Evolutionary conservation across 2,113 vertebrate species (phyloP).

Genomic region (Uria aalge): DNA sequence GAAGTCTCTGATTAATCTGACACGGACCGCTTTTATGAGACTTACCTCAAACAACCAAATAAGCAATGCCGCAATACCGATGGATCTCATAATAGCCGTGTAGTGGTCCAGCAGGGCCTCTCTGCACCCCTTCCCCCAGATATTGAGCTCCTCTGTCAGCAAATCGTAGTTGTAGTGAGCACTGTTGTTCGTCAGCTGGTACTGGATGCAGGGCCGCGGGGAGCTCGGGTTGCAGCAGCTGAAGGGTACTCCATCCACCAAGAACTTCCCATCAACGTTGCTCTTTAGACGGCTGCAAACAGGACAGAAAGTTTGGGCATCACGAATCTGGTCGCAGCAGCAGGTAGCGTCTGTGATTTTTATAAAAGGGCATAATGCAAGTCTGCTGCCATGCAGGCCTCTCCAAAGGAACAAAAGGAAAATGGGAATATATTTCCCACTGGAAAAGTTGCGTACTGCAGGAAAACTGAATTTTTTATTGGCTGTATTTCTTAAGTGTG

Average conservation of each 20-base stretch:
- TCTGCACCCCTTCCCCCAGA: conserved; percentile 84
- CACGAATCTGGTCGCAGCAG: background rate
- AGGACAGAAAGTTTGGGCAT: background rate
- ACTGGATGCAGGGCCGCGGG: conserved; percentile 86
- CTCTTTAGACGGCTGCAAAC: conserved; percentile 79
- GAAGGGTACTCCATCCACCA: conserved; percentile 85
- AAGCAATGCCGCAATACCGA: conserved; percentile 79
- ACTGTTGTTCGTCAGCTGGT: conserved; percentile 83
- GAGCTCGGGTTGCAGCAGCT: conserved; percentile 87
- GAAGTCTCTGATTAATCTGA: background rate
- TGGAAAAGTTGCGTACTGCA: background rate
- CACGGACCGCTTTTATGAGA: background rate
- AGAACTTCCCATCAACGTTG: conserved; percentile 83
- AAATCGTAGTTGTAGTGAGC: conserved; percentile 88
- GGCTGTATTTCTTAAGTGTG: background rate
- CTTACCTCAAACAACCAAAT: conserved; percentile 88
- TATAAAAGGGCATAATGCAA: background rate
- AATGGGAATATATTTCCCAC: background rate
- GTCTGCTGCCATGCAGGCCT: background rate
- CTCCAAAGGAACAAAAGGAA: background rate
- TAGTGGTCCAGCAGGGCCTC: conserved; percentile 85
- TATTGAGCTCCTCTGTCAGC: conserved; percentile 81
- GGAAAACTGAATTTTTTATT: background rate
- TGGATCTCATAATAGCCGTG: conserved; percentile 80
- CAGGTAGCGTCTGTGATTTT: background rate